These are phyloP conservation scores for Aplodontia rufa DNA, from an alignment of 2,113 vertebrate genomes.

Conservation along the genomic window DNA sequence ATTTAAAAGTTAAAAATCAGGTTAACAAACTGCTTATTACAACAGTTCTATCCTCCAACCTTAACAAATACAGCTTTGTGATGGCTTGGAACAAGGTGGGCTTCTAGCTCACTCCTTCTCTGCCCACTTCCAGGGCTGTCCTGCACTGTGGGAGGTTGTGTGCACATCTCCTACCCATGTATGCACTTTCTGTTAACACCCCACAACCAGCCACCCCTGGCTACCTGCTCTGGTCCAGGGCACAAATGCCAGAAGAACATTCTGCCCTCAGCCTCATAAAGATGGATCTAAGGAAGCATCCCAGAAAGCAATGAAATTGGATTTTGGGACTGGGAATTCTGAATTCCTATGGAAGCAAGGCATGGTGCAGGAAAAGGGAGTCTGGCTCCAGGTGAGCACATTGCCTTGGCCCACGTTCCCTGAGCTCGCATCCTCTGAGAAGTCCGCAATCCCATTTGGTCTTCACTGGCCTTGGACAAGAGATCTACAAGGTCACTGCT, in stretches of 20 bases:
- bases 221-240: background rate
- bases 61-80: background rate
- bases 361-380: background rate
- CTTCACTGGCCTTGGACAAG: background rate
- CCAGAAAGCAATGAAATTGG: background rate
- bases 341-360: too few relatives aligned
- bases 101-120: background rate
- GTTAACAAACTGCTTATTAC: background rate
- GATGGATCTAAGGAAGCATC: background rate
- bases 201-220: background rate
- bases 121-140: background rate
- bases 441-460: background rate
- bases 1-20: background rate
- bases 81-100: background rate
- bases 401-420: background rate
- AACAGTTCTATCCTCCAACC: background rate
- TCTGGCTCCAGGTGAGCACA: background rate
- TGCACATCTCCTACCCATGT: background rate
- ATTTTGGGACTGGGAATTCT: background rate
- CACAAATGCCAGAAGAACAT: background rate
- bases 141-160: background rate
- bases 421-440: background rate
- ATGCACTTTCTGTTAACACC: background rate
- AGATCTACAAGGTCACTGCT: background rate
- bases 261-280: background rate